Conservation (phyloP, 2,113 vertebrate genomes). For the Neolamprologus toae region DNA sequence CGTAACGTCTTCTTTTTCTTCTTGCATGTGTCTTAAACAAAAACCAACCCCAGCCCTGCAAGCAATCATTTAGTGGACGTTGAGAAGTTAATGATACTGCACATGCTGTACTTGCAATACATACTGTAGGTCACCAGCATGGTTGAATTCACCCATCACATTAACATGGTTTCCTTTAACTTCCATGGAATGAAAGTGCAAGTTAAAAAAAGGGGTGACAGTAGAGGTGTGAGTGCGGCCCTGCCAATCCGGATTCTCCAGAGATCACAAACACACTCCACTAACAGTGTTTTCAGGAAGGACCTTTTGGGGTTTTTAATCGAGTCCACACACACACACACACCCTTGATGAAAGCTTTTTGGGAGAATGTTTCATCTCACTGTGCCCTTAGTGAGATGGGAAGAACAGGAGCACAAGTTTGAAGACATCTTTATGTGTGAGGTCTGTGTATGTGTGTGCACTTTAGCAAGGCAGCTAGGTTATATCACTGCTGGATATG, state of each 20-base stretch:
- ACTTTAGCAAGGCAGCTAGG: background rate
- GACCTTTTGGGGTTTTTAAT: slow-evolving; percentile 31
- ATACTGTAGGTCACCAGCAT: background rate
- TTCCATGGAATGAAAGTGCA: background rate
- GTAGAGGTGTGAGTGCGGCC: background rate
- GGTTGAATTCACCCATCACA: background rate
- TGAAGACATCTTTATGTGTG: slow-evolving; percentile 33
- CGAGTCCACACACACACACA: background rate
- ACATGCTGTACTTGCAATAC: background rate
- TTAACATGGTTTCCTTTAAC: background rate
- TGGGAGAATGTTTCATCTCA: slow-evolving; percentile 38
- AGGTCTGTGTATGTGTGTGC: background rate
- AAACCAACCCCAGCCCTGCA: background rate
- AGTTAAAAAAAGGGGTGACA: background rate
- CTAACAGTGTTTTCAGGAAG: slow-evolving; percentile 5
- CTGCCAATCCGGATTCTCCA: background rate
- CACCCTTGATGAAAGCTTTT: slow-evolving; percentile 48
- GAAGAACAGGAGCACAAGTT: slow-evolving; percentile 24
- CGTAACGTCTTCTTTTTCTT: background rate
- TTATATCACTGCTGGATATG: background rate
- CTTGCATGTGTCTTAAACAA: background rate
- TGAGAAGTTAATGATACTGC: background rate
- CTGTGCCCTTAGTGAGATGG: slow-evolving; percentile 23
- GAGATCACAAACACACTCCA: slow-evolving; percentile 27
- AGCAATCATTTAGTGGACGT: background rate